Percentiles rank a stretch among this genome's conserved stretches.
phyloP scores from a whole-genome alignment of 2,113 vertebrate genomes.

The Probosciger aterrimus region DNA sequence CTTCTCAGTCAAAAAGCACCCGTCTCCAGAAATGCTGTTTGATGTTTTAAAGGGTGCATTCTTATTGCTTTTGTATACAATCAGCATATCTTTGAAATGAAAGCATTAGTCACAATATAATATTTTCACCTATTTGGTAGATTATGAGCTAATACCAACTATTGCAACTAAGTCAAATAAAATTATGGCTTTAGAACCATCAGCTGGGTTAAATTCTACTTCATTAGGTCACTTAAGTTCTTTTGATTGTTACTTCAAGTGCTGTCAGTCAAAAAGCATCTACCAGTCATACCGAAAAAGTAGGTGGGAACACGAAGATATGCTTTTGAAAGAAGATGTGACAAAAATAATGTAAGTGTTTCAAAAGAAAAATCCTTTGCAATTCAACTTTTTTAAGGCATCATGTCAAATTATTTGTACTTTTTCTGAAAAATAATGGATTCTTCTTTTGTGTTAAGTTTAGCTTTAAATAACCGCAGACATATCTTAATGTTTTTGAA shows the following conservation, averaged over 20 bases:
- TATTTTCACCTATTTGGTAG: not conserved
- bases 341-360: slow-evolving; percentile 49
- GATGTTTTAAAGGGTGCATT: not conserved
- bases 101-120: not conserved
- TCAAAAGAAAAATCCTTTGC: slow-evolving; percentile 25
- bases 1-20: not conserved
- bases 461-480: slow-evolving; percentile 37
- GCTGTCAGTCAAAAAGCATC: not conserved
- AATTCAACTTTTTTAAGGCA: slow-evolving; percentile 10
- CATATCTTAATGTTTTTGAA: slow-evolving; percentile 13
- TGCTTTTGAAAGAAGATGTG: not conserved
- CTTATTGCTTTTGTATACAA: not conserved
- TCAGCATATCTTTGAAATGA: not conserved
- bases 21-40: not conserved
- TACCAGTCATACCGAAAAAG: not conserved
- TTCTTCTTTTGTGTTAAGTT: slow-evolving; percentile 36
- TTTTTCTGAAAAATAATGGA: slow-evolving; percentile 39
- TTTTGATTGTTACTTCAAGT: not conserved
- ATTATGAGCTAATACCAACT: not conserved
- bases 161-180: not conserved
- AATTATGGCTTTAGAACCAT: not conserved
- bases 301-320: not conserved
- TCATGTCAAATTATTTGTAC: slow-evolving; percentile 54
- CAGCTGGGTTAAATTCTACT: not conserved
- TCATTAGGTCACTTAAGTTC: not conserved